Conservation (phyloP, 2,888 invertebrate species). For the Arrhopalites spinosus region DNA sequence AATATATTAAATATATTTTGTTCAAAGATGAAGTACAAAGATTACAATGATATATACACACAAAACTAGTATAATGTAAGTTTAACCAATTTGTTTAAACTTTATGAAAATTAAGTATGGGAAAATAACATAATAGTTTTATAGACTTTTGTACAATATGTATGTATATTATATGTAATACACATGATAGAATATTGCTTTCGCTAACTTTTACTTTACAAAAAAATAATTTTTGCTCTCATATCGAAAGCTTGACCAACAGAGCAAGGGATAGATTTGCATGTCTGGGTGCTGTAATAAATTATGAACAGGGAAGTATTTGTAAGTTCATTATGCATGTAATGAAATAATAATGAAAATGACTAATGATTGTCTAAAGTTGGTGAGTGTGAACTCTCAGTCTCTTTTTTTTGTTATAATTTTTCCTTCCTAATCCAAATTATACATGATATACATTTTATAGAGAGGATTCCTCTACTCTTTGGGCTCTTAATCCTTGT, state of each 20-base stretch:
- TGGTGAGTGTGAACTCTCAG: background rate
- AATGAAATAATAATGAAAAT: slow-evolving; percentile 41
- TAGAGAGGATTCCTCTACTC: slow-evolving; percentile 18
- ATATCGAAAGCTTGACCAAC: background rate
- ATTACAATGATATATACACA: too few relatives aligned
- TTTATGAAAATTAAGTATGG: too few relatives aligned
- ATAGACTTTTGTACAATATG: too few relatives aligned
- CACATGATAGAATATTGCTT: background rate
- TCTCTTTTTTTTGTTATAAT: too few relatives aligned
- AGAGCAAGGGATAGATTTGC: background rate
- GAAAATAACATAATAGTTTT: too few relatives aligned
- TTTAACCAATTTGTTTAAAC: too few relatives aligned
- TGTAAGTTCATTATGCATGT: slow-evolving; percentile 46
- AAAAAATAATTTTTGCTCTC: background rate
- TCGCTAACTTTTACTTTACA: slow-evolving; percentile 4
- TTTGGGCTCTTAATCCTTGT: too few relatives aligned
- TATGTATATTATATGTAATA: too few relatives aligned
- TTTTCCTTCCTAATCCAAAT: too few relatives aligned
- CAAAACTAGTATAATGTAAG: too few relatives aligned
- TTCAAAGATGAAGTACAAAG: too few relatives aligned
- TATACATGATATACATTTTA: background rate
- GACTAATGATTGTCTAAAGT: slow-evolving; percentile 16
- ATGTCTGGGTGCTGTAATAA: background rate
- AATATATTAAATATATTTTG: too few relatives aligned
- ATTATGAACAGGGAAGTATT: slow-evolving; percentile 2